Base-by-base conservation (phyloP, 2,797 vertebrate species). In the Lutra lutra region DNA sequence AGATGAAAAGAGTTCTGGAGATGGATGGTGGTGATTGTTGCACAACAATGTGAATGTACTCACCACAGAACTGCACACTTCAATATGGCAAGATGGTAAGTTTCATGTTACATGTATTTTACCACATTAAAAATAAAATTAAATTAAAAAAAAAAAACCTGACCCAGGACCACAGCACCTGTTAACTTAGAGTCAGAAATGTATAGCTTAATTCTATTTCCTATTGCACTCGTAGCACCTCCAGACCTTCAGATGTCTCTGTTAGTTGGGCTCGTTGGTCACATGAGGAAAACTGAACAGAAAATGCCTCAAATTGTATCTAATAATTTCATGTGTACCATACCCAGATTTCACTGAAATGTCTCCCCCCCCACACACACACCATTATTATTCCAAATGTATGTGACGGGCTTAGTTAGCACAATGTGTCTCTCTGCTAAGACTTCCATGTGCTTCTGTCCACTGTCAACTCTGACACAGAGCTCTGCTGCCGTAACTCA, bases 391-490 rank as follows among this genome's bases (percentile, higher is more conserved):
- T 54, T 17, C 80, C 4, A 15, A 23, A 84, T 48, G 35, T 18
- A 89, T 10, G 12, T 56, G 60, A 3, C 3, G 1, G 13, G 68
- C 73, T 3, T 23, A 12, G 62, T 54, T 25, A 58, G 94, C 95
- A 95, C 94, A 23, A 0, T 54, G 7, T 48, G 32, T 35, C 7
- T n/a, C 40, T 46, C 77, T 80, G 2, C 7, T 21, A 51, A 91
- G 9, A 4, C 7, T 89, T 89, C 38, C n/a, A 86, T 12, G 78
- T 25, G 0, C 83, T 91, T 80, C 58, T 79, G 75, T 62, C 66
- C 35, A 88, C 54, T 77, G 80, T 94, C n/a, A 60, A 58, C 86
- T 95, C 94, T 77, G 80, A 92, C 4, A 91, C 51, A 70, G 80
- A 95, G 29, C 5, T 95, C 93, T 6, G 60, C 51, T 79, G 11